Conservation (phyloP, 2,797 vertebrate genomes). For the Labeo calbasu region DNA sequence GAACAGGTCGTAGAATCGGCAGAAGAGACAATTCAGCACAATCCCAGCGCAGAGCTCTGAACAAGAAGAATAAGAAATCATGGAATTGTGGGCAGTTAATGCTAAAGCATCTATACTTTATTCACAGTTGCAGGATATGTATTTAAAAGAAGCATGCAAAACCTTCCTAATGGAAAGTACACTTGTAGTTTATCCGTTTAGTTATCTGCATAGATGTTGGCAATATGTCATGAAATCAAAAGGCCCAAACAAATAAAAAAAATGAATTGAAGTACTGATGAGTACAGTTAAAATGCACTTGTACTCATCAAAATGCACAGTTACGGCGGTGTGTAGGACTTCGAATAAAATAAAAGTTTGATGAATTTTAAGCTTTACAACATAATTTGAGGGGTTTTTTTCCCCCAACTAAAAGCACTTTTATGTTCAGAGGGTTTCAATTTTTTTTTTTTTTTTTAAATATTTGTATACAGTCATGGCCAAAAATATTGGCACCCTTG, state of each 20-base stretch:
- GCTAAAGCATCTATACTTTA: conserved; percentile 11
- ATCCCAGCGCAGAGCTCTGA: conserved; percentile 91
- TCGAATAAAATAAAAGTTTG: not conserved
- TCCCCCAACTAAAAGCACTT: not conserved
- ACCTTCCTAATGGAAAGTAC: conserved; percentile 40
- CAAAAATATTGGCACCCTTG: no score
- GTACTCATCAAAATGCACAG: not conserved
- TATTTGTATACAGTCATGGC: not conserved
- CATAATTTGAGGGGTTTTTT: not conserved
- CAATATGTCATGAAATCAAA: not conserved
- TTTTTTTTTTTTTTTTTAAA: not conserved
- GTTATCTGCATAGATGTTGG: conserved; percentile 26
- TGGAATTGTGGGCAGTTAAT: conserved; percentile 23
- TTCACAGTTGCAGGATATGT: conserved; percentile 34
- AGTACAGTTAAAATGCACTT: not conserved
- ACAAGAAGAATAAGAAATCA: conserved; percentile 29
- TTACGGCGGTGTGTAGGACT: not conserved
- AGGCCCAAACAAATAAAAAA: not conserved
- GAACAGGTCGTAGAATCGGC: conserved; percentile 90
- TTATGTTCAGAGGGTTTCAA: not conserved
- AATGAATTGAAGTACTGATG: not conserved
- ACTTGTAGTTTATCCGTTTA: conserved; percentile 38
- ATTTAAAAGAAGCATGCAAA: conserved; percentile 25
- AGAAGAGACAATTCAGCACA: conserved; percentile 93
- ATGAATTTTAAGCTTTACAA: not conserved